These are phyloP conservation scores for Crotalus helleri DNA, from an alignment of 2,113 vertebrate species.

Conservation along the genomic window DNA sequence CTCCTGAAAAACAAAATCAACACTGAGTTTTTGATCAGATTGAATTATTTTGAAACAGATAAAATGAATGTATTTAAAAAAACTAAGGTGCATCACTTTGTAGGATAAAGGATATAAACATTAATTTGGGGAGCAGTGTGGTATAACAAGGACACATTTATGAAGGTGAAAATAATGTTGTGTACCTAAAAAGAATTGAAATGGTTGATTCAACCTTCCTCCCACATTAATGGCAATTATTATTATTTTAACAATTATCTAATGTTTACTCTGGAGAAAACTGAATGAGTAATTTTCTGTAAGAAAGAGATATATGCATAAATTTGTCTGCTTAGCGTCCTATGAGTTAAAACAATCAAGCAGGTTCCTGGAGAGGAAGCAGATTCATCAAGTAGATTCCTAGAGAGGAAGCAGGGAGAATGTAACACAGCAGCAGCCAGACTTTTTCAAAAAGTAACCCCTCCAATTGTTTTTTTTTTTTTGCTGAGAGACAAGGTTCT, in stretches of 20 bases:
- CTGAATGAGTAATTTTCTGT: not conserved
- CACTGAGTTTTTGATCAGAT: conserved; percentile 11
- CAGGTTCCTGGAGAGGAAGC: not conserved
- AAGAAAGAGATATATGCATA: not conserved
- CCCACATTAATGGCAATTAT: not conserved
- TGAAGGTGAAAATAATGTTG: not conserved
- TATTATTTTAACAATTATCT: not conserved
- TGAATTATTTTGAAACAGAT: not conserved
- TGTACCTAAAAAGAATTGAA: not conserved
- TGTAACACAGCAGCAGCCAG: not conserved
- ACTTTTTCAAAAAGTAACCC: not conserved
- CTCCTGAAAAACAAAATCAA: conserved; percentile 49
- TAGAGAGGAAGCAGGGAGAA: not conserved
- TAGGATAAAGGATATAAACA: not conserved
- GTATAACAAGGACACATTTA: not conserved
- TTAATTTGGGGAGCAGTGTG: not conserved
- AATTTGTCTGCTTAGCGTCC: not conserved
- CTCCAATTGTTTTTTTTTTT: not conserved
- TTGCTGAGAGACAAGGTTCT: not conserved
- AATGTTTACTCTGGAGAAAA: not conserved
- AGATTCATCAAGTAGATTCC: not conserved
- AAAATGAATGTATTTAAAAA: fast-evolving
- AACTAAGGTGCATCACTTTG: not conserved
- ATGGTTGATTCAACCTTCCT: not conserved
- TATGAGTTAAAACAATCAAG: not conserved